phyloP scores from a whole-genome alignment of 2,113 vertebrate species.

The Scomber colias region DNA sequence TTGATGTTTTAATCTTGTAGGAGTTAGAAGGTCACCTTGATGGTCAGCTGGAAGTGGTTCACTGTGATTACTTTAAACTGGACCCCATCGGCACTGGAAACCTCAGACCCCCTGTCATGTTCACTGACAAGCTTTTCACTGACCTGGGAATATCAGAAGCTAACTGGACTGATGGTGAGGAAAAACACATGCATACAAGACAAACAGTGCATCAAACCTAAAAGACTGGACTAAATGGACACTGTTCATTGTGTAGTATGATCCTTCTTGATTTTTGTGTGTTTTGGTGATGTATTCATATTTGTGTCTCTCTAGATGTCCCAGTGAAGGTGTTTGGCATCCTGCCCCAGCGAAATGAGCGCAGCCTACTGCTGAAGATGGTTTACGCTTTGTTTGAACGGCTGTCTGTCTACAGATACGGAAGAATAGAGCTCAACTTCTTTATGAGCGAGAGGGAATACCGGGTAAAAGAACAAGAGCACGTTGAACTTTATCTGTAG shows the following conservation, averaged over 20 bases:
- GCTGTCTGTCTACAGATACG: slow-evolving; percentile 89
- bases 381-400: slow-evolving; percentile 88
- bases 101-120: slow-evolving; percentile 83
- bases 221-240: not conserved
- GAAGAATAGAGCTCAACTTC: slow-evolving; percentile 92
- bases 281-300: slow-evolving; percentile 24
- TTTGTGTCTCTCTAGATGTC: slow-evolving; percentile 80
- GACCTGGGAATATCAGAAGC: slow-evolving; percentile 86
- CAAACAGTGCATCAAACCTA: not conserved
- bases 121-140: slow-evolving; percentile 87
- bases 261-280: slow-evolving; percentile 3
- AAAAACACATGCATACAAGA: not conserved
- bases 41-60: slow-evolving; percentile 88
- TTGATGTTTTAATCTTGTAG: slow-evolving; percentile 70
- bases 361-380: slow-evolving; percentile 87
- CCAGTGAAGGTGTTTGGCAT: slow-evolving; percentile 92
- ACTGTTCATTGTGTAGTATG: not conserved
- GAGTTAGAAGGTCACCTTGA: slow-evolving; percentile 82
- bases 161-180: slow-evolving; percentile 87
- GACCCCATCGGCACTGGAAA: slow-evolving; percentile 82
- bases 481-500: not conserved
- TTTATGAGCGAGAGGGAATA: slow-evolving; percentile 92
- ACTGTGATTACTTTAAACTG: slow-evolving; percentile 92
- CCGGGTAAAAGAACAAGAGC: slow-evolving; percentile 78
- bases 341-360: slow-evolving; percentile 84